Evolutionary conservation across 2,888 invertebrate species (phyloP), one percentile per base, ranked within the genome.

Genomic region (Autographa pulchrina): DNA sequence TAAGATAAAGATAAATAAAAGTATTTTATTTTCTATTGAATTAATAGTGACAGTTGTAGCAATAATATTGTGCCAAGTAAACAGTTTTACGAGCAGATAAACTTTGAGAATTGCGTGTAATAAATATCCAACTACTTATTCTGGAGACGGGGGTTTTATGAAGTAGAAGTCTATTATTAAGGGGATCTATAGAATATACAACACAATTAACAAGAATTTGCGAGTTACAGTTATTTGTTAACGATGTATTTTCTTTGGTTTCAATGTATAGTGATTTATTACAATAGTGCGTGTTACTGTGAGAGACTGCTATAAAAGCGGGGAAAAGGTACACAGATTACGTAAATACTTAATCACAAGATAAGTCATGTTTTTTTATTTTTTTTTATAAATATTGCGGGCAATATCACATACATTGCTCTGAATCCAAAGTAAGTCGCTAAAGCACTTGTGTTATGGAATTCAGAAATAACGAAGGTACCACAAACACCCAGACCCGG

Each of bases 231-330:
- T 11, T 9, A 11, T 38, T 38, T 11, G 11, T 38, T 9, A 2
- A 2, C 11, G 11, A 38, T 38, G 38, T 11, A 38, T 38, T 38
- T 38, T 38, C 38, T 11, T 38, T 11, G 71, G 64, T 72, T 79
- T 74, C 60, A 70, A 81, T 83, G 71, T 80, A 77, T 73, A 83
- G 87, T 88, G 88, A 88, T 90, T 89, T 89, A 86, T 87, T 83
- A 76, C 77, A 82, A 87, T 87, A 81, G 89, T 86, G 90, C 86
- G 89, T 88, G 86, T 83, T 86, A 85, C 75, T 89, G 85, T 85
- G 89, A 71, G 64, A 82, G 78, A 85, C 81, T 86, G 85, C 81
- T 85, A 86, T 85, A 87, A 86, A 89, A 81, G 65, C 74, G 80
- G 78, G 81, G 82, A 85, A 85, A 11, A 9, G 9, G 38, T 38